Evolutionary conservation across 2,888 invertebrate genomes (phyloP), one percentile per base, ranked within the genome.

Genomic region (Ennomos quercinarius): DNA sequence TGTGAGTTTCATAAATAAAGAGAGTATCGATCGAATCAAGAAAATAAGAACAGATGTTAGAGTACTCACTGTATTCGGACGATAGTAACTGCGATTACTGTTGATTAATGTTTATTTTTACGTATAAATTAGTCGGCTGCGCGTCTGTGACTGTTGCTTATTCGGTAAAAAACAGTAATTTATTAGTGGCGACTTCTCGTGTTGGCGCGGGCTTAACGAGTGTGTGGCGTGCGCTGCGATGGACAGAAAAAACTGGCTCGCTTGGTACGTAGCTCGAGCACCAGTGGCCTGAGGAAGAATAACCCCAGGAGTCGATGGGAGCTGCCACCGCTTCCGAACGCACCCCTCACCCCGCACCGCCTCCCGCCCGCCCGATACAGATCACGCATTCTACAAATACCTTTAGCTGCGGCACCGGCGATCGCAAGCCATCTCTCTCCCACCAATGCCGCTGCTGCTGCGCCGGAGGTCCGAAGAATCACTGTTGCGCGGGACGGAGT

Each of bases 101-200:
- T 83, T 89, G 89, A 89, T 89, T 87, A 85, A 89, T 91, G 89
- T 88, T 86, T 89, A 87, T 88, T 90, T 89, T 87, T 83, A 89
- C 88, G 91, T 91, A 91, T 85, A 90, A 91, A 89, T 91, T 84
- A 90, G 76, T 84, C 84, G 86, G 82, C 80, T 81, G 87, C 91
- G 89, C 90, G 93, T 82, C 91, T 90, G 83, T 90, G 92, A 94
- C 94, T 93, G 90, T 84, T 84, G 77, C 83, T 84, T 82, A 85
- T 86, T 85, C 87, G 85, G 90, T 90, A 91, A 92, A 91, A 92
- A 92, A 91, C 91, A 88, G 89, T 91, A 92, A 92, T 92, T 92
- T 92, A 92, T 94, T 93, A 92, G 93, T 92, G 93, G 93, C 93
- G 94, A 93, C 93, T 93, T 93, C 94, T 94, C 93, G 94, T 93